phyloP scores from a whole-genome alignment of 2,888 invertebrate species.

The Argyresthia albistria region DNA sequence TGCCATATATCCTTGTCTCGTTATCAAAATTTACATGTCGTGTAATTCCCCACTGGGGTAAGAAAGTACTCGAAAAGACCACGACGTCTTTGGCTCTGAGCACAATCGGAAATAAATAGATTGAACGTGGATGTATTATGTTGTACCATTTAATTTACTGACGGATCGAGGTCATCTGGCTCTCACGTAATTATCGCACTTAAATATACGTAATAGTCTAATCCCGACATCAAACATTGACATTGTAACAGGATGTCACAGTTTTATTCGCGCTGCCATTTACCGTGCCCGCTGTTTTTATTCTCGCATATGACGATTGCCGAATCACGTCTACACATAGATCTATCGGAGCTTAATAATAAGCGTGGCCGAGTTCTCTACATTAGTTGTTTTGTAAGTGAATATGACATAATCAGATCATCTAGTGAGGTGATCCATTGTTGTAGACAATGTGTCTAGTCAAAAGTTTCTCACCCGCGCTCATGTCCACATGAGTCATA shows the following conservation, averaged over 20 bases:
- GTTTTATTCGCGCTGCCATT: too few species aligned
- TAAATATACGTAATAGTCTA: too few species aligned
- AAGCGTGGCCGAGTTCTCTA: conserved; percentile 21
- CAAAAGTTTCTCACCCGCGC: conserved; percentile 42
- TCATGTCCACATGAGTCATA: conserved; percentile 47
- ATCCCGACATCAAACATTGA: neutral
- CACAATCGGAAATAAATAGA: too few species aligned
- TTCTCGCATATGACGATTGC: neutral
- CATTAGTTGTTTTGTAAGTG: conserved; percentile 37
- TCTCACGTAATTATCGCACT: too few species aligned
- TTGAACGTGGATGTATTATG: too few species aligned
- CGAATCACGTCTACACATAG: neutral
- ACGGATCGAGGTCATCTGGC: too few species aligned
- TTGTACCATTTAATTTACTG: too few species aligned
- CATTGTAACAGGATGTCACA: neutral
- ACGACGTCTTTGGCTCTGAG: too few species aligned
- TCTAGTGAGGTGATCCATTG: conserved; percentile 53
- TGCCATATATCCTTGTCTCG: too few species aligned
- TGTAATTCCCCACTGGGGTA: too few species aligned
- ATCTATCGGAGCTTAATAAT: neutral
- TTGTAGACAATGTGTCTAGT: conserved; percentile 63
- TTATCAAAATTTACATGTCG: too few species aligned
- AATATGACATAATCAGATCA: conserved; percentile 60
- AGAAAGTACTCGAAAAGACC: too few species aligned
- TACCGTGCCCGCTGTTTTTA: neutral